phyloP scores from a whole-genome alignment of 2,113 vertebrate species.

The Microcebus tavaratra region DNA sequence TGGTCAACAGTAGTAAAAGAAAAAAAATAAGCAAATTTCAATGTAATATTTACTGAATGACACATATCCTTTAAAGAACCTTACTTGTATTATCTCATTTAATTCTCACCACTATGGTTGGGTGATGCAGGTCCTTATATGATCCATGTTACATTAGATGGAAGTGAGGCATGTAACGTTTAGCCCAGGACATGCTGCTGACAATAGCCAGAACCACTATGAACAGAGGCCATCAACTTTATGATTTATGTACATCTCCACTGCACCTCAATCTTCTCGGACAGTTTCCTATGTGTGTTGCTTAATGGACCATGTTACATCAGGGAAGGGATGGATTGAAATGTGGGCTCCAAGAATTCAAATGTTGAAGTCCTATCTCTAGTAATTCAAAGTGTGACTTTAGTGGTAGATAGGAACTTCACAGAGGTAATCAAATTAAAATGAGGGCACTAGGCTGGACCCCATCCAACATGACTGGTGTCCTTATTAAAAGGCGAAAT shows the following conservation, averaged over 20 bases:
- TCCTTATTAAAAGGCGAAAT: not conserved
- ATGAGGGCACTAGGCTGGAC: not conserved
- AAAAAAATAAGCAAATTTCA: not conserved
- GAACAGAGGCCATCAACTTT: not conserved
- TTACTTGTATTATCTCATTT: not conserved
- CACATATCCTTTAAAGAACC: not conserved
- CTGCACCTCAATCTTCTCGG: not conserved
- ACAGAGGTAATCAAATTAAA: not conserved
- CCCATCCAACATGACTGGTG: not conserved
- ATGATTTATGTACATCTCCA: fast-evolving
- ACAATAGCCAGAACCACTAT: fast-evolving
- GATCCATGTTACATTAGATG: not conserved
- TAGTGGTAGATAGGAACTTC: not conserved
- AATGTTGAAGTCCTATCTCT: not conserved
- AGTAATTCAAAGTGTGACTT: not conserved
- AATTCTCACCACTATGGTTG: not conserved
- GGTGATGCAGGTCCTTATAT: not conserved
- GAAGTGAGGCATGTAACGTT: fast-evolving
- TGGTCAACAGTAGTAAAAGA: not conserved
- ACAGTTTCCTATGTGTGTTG: fast-evolving
- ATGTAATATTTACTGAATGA: not conserved
- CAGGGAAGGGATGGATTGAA: not conserved
- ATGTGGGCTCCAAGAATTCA: not conserved
- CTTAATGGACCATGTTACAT: not conserved
- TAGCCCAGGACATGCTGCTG: not conserved